Conservation (phyloP, 1,140 invertebrate species). For the Drosophila baimaii region DNA sequence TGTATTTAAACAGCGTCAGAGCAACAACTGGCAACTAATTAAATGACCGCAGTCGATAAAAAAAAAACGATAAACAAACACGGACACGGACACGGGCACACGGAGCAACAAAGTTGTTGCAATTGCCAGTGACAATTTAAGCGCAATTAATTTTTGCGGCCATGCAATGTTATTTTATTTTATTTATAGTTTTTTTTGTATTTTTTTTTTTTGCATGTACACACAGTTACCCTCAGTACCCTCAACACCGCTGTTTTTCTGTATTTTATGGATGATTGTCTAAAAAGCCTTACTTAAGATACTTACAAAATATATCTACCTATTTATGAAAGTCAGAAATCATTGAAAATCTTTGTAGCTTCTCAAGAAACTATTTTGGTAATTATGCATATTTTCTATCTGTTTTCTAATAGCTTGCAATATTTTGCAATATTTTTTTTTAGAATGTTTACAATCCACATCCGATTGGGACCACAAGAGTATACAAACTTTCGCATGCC, state of each 20-base stretch:
- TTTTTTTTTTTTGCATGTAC: background rate
- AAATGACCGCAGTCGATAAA: slow-evolving; percentile 68
- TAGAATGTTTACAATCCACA: too few relatives aligned
- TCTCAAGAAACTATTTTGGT: too few relatives aligned
- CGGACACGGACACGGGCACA: slow-evolving; percentile 11
- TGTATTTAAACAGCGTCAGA: slow-evolving; percentile 67
- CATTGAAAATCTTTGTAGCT: too few relatives aligned
- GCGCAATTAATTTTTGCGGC: slow-evolving; percentile 72
- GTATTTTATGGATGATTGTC: too few relatives aligned
- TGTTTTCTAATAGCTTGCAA: too few relatives aligned
- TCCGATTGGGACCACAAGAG: background rate
- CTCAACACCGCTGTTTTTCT: too few relatives aligned
- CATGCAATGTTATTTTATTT: slow-evolving; percentile 37
- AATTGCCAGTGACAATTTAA: slow-evolving; percentile 74
- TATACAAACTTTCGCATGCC: background rate
- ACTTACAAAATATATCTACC: background rate
- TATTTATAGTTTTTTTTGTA: too few relatives aligned
- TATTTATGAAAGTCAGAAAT: too few relatives aligned
- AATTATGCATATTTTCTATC: too few relatives aligned
- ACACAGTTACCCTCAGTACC: background rate
- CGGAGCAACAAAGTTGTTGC: slow-evolving; percentile 58
- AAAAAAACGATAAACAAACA: slow-evolving; percentile 63
- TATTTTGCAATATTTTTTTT: too few relatives aligned
- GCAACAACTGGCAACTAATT: slow-evolving; percentile 57
- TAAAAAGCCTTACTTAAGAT: background rate